phyloP scores from a whole-genome alignment of 2,113 vertebrate genomes.

The Oenanthe melanoleuca region DNA sequence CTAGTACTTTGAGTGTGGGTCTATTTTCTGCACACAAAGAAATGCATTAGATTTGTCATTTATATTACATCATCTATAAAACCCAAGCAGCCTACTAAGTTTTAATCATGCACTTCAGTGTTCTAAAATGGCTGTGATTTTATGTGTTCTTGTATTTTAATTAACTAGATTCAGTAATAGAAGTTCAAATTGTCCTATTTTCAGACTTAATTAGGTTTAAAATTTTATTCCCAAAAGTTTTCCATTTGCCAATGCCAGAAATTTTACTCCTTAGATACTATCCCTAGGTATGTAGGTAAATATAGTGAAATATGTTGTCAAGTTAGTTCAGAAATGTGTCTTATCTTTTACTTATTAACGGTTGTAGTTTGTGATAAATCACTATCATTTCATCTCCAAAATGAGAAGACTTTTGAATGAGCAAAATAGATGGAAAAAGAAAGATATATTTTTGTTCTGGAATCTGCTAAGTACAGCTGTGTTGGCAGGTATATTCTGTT shows the following conservation, averaged over 20 bases:
- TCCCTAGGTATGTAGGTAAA: not conserved
- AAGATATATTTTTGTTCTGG: not conserved
- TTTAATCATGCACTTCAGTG: not conserved
- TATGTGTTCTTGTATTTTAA: not conserved
- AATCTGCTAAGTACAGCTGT: not conserved
- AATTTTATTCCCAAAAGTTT: not conserved
- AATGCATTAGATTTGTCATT: not conserved
- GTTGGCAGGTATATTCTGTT: not conserved
- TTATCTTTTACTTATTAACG: not conserved
- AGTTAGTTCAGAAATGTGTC: not conserved
- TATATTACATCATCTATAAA: slow-evolving; percentile 4
- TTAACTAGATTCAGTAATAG: not conserved
- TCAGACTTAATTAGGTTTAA: not conserved
- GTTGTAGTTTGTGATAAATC: not conserved
- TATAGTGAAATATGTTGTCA: not conserved
- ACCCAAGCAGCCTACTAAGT: not conserved
- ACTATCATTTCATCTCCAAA: not conserved
- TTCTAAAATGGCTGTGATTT: not conserved
- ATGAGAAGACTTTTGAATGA: not conserved
- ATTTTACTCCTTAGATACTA: not conserved
- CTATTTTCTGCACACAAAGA: not conserved
- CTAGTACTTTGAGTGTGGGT: not conserved
- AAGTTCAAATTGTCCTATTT: not conserved
- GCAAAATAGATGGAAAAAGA: not conserved
- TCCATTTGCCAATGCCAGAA: not conserved